Evolutionary conservation across 2,113 vertebrate species (phyloP).

Genomic region (Hiodon alosoides): DNA sequence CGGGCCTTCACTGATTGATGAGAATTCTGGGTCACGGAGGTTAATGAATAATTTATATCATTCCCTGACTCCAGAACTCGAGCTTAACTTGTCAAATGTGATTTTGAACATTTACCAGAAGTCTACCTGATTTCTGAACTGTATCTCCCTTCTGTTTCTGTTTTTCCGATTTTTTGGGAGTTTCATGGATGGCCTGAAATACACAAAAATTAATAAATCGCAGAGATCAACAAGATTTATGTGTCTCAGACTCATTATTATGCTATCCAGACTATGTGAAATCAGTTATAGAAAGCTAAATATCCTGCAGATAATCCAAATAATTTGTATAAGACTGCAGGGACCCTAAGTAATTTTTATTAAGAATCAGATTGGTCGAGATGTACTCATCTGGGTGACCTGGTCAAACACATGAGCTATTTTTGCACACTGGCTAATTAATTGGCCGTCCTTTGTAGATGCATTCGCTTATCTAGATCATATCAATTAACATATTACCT

Average conservation of each 20-base stretch:
- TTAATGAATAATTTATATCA: background rate
- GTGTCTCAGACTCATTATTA: no score
- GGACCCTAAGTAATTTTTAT: background rate
- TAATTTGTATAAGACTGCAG: no score
- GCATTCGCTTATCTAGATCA: background rate
- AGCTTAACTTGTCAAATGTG: background rate
- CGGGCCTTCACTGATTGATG: background rate
- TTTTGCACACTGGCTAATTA: constrained; percentile 3
- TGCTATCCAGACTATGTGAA: no score
- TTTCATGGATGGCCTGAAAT: background rate
- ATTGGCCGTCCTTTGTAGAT: constrained; percentile 1
- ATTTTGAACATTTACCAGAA: background rate
- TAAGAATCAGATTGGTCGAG: background rate
- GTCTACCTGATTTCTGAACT: no score
- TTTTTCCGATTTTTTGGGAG: background rate
- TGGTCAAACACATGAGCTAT: constrained; percentile 4
- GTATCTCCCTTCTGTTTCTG: no score
- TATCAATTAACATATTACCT: constrained; percentile 17
- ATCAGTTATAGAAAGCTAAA: no score
- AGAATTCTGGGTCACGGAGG: background rate
- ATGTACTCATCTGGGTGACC: background rate
- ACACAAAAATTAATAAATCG: background rate
- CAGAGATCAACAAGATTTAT: no score
- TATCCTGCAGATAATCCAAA: no score
- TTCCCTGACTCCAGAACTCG: background rate